Evolutionary conservation across 2,888 invertebrate species (phyloP).

Genomic region (Brenthis hecate): DNA sequence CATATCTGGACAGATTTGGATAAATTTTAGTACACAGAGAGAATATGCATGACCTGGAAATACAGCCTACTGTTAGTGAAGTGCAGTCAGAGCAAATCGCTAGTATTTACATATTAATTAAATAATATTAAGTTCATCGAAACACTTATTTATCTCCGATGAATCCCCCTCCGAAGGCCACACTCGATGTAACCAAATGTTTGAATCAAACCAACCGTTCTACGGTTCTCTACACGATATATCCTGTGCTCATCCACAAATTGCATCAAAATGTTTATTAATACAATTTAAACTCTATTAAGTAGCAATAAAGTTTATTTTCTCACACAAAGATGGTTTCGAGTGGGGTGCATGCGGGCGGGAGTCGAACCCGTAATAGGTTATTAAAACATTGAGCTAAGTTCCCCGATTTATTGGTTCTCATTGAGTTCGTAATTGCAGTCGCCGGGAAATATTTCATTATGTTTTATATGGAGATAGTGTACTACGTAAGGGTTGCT

Average conservation of each 20-base stretch:
- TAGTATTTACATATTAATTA: no score
- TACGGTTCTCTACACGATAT: conserved; percentile 26
- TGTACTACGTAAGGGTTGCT: conserved; percentile 2
- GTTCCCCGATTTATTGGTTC: conserved; percentile 31
- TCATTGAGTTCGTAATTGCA: conserved; percentile 27
- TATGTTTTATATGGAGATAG: conserved; percentile 7
- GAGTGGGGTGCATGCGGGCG: conserved; percentile 42
- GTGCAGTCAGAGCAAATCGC: no score
- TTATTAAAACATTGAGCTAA: conserved; percentile 43
- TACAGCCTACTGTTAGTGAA: no score
- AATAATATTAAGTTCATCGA: conserved; percentile 6
- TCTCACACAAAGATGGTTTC: neutral
- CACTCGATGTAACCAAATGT: conserved; percentile 32
- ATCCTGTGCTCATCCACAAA: conserved; percentile 40
- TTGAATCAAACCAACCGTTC: conserved; percentile 33
- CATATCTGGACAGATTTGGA: no score
- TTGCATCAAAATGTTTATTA: conserved; percentile 16
- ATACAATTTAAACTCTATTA: conserved; percentile 16
- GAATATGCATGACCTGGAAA: no score
- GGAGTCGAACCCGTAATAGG: conserved; percentile 42
- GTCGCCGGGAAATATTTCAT: conserved; percentile 18
- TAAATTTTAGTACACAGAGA: no score
- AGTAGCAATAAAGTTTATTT: neutral
- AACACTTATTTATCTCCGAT: neutral
- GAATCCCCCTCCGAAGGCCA: conserved; percentile 15